Percentiles rank a stretch among this genome's conserved stretches.
Evolutionary conservation across 2,113 vertebrate species (phyloP).

Genomic region (Grallaria varia): DNA sequence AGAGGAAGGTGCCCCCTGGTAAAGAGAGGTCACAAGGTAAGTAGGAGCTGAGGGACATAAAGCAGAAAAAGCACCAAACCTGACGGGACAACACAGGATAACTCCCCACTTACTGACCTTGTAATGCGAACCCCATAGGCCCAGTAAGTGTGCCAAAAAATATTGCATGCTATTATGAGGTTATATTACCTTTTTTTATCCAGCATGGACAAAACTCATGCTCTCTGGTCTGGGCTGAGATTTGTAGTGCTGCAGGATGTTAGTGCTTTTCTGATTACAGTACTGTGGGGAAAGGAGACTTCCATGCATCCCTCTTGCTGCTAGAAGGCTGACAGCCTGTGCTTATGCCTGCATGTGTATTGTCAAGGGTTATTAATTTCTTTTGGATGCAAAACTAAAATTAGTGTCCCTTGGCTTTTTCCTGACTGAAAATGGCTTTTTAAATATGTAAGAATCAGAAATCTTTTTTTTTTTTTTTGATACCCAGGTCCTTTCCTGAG

Average conservation of each 20-base stretch:
- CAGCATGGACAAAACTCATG: neutral
- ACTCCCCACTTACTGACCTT: neutral
- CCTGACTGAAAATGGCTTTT: conserved; percentile 43
- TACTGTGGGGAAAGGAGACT: neutral
- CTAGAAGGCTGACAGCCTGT: neutral
- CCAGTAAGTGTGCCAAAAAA: neutral
- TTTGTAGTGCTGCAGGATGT: neutral
- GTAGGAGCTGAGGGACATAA: neutral
- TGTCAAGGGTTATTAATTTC: conserved; percentile 6
- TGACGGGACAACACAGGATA: neutral
- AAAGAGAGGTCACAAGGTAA: neutral
- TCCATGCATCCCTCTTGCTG: neutral
- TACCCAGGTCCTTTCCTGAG: conserved; percentile 13
- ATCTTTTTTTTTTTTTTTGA: neutral
- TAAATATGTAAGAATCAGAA: conserved; percentile 24
- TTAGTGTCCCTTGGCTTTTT: conserved; percentile 11
- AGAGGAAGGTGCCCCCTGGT: neutral
- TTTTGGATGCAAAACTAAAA: neutral
- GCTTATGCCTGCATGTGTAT: neutral
- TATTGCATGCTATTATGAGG: neutral
- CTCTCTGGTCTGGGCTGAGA: neutral
- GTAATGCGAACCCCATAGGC: neutral
- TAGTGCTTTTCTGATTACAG: neutral
- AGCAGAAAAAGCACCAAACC: neutral
- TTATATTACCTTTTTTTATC: neutral